A percentile compares a stretch with the other conserved stretches of the same genome.
Conservation (phyloP, 2,113 vertebrate species). For the Bagarius yarrelli region DNA sequence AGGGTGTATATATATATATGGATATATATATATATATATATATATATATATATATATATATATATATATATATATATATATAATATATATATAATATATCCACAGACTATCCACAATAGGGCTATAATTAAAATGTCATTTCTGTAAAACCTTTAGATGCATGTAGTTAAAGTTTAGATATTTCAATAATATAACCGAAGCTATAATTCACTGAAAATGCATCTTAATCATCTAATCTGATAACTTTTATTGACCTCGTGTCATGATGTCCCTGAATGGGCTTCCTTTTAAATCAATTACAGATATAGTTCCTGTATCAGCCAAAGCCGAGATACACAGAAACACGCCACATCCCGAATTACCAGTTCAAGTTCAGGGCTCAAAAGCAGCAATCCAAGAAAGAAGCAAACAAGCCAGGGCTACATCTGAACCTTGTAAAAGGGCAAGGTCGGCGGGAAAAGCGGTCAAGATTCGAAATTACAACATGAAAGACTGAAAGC, state of each 20-base stretch:
- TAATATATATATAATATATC: too few species aligned
- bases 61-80: too few species aligned
- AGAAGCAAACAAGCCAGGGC: constrained; percentile 58
- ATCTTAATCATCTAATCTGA: neutral
- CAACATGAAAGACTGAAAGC: constrained; percentile 79
- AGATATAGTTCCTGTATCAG: constrained; percentile 47
- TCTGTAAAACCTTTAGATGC: too few species aligned
- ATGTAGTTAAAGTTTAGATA: too few species aligned
- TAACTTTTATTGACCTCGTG: neutral
- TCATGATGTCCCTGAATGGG: neutral
- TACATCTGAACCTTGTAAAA: constrained; percentile 36
- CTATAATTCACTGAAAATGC: neutral
- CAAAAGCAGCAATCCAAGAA: constrained; percentile 62
- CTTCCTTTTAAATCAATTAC: constrained; percentile 12
- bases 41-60: too few species aligned
- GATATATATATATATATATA: too few species aligned
- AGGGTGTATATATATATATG: neutral
- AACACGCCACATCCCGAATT: neutral
- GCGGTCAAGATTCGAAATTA: constrained; percentile 81
- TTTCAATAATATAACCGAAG: too few species aligned
- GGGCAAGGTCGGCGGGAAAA: constrained; percentile 48
- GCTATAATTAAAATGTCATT: too few species aligned
- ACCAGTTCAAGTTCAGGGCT: constrained; percentile 58
- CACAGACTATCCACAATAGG: too few species aligned
- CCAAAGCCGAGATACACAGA: neutral